Evolutionary conservation across 1,140 invertebrate species (phyloP).

Genomic region (Panulirus ornatus): DNA sequence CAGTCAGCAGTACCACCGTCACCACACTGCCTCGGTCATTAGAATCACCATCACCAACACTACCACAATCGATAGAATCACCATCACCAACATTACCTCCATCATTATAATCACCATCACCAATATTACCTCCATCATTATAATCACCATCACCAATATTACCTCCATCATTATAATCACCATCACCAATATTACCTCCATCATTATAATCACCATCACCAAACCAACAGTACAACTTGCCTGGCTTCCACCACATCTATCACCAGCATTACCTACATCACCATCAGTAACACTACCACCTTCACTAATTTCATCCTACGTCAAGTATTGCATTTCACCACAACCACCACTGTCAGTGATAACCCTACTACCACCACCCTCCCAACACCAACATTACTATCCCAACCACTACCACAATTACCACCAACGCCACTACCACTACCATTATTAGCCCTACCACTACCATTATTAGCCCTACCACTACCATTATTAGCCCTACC

Average conservation of each 20-base stretch:
- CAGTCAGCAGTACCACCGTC: not conserved
- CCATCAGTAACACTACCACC: too few relatives aligned
- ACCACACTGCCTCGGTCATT: too few relatives aligned
- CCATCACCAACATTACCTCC: not conserved
- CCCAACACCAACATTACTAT: too few relatives aligned
- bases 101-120: not conserved
- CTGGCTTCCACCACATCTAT: not conserved
- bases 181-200: conserved; percentile 2
- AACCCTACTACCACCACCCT: not conserved
- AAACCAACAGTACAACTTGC: not conserved
- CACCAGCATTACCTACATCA: too few relatives aligned
- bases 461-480: too few relatives aligned
- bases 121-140: not conserved
- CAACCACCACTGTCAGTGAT: not conserved
- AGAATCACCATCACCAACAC: not conserved
- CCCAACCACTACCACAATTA: too few relatives aligned
- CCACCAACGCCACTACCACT: too few relatives aligned
- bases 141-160: not conserved
- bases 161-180: conserved; percentile 1
- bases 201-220: not conserved
- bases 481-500: too few relatives aligned
- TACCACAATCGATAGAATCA: not conserved
- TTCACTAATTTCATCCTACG: too few relatives aligned
- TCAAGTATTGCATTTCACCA: too few relatives aligned
- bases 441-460: too few relatives aligned